phyloP scores from a whole-genome alignment of 2,113 vertebrate species.

The Antigone vipio region DNA sequence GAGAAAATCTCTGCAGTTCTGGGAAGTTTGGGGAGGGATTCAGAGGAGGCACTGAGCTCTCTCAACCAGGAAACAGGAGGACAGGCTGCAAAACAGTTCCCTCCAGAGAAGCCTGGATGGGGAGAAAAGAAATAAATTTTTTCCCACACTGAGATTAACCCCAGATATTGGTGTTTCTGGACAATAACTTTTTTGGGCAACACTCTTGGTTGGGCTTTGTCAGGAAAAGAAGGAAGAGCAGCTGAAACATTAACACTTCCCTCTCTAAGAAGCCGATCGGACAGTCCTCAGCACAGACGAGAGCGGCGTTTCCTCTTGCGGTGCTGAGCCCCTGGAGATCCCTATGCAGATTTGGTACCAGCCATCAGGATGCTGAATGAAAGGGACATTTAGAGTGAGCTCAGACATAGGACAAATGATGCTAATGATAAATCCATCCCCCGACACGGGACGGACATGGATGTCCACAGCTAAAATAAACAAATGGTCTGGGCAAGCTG shows the following conservation, averaged over 20 bases:
- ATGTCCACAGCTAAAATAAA: conserved; percentile 73
- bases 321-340: neutral
- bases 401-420: conserved; percentile 30
- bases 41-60: neutral
- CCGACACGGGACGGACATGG: conserved; percentile 23
- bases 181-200: neutral
- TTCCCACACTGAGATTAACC: neutral
- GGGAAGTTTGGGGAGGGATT: neutral
- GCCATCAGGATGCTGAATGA: neutral
- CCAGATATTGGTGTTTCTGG: neutral
- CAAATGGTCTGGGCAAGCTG: conserved; percentile 46
- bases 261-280: neutral
- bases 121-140: neutral
- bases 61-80: neutral
- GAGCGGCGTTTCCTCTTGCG: neutral
- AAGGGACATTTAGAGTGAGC: neutral
- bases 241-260: neutral
- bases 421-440: conserved; percentile 34
- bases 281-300: neutral
- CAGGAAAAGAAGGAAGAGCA: neutral
- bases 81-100: neutral
- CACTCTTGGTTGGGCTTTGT: neutral
- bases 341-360: neutral
- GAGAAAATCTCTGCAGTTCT: neutral
- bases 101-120: neutral